phyloP scores from a whole-genome alignment of 1,140 invertebrate genomes.

The Sogatella furcifera region DNA sequence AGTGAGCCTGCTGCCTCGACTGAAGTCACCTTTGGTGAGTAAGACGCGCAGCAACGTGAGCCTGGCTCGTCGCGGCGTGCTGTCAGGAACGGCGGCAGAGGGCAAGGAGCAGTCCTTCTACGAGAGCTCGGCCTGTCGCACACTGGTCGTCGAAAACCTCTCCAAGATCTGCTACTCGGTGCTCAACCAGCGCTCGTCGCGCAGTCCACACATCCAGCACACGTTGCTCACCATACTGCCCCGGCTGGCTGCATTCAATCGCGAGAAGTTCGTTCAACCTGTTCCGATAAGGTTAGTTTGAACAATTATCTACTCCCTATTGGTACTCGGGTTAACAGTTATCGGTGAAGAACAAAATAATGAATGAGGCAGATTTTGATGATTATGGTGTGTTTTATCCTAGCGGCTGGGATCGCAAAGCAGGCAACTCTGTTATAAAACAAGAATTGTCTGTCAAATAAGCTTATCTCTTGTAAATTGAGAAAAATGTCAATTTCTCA shows the following conservation, averaged over 20 bases:
- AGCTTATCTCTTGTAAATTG: too few relatives aligned
- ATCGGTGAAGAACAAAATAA: too few relatives aligned
- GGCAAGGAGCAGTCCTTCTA: conserved; percentile 34
- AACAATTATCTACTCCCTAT: too few relatives aligned
- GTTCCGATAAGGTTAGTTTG: not conserved
- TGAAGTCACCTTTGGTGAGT: conserved; percentile 31
- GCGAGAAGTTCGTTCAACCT: conserved; percentile 54
- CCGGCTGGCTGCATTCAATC: conserved; percentile 87
- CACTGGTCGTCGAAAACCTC: conserved; percentile 74
- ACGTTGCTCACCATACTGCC: conserved; percentile 80
- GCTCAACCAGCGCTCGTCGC: conserved; percentile 60
- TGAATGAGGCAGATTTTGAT: too few relatives aligned
- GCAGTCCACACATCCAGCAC: conserved; percentile 76
- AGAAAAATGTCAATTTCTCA: too few relatives aligned
- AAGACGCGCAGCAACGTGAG: conserved; percentile 8
- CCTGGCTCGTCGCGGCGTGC: not conserved
- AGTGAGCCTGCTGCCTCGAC: conserved; percentile 31
- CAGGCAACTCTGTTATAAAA: too few relatives aligned
- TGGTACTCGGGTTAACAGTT: too few relatives aligned
- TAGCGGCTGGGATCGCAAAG: too few relatives aligned
- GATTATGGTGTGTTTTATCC: too few relatives aligned
- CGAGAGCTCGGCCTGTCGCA: conserved; percentile 80
- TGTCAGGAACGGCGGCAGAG: not conserved
- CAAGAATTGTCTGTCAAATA: too few relatives aligned
- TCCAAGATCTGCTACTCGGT: conserved; percentile 69